phyloP scores from a whole-genome alignment of 1,140 invertebrate genomes.

The Leptestheria dahalacensis region DNA sequence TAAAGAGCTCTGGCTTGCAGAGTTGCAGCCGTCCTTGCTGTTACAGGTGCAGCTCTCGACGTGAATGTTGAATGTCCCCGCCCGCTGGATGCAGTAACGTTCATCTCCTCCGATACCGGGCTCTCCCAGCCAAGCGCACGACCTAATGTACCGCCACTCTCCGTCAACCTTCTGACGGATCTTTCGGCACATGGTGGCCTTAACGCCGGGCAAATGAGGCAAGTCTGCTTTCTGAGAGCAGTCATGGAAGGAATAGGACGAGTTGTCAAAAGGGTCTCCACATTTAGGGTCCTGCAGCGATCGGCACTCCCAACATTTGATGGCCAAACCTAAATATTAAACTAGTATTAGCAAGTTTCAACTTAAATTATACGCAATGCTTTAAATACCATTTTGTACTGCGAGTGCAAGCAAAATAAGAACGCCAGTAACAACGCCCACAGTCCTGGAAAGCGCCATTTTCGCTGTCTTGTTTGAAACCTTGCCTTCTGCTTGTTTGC shows the following conservation, averaged over 20 bases:
- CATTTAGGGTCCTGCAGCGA: constrained; percentile 80
- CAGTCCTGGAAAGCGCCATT: constrained; percentile 9
- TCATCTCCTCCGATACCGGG: constrained; percentile 79
- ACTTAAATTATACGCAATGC: background rate
- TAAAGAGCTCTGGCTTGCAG: constrained; percentile 24
- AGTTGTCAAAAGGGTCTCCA: constrained; percentile 83
- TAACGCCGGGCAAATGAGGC: constrained; percentile 47
- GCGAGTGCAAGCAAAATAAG: constrained; percentile 13
- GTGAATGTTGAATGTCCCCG: constrained; percentile 83
- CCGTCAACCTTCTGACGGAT: constrained; percentile 85
- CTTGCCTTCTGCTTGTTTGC: no score
- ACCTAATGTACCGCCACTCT: constrained; percentile 75
- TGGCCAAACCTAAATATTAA: constrained; percentile 42
- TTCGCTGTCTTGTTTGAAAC: background rate
- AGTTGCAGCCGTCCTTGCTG: constrained; percentile 80
- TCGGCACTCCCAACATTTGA: constrained; percentile 85
- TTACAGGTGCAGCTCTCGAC: constrained; percentile 87
- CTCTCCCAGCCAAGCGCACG: constrained; percentile 77
- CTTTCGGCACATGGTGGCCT: constrained; percentile 78
- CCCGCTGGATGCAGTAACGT: constrained; percentile 74
- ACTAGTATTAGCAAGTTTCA: background rate
- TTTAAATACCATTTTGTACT: constrained; percentile 8
- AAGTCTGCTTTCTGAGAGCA: constrained; percentile 50
- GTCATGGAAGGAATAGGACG: constrained; percentile 68
- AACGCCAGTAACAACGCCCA: constrained; percentile 9